Conservation (phyloP, 2,797 vertebrate genomes). For the Lutra lutra region DNA sequence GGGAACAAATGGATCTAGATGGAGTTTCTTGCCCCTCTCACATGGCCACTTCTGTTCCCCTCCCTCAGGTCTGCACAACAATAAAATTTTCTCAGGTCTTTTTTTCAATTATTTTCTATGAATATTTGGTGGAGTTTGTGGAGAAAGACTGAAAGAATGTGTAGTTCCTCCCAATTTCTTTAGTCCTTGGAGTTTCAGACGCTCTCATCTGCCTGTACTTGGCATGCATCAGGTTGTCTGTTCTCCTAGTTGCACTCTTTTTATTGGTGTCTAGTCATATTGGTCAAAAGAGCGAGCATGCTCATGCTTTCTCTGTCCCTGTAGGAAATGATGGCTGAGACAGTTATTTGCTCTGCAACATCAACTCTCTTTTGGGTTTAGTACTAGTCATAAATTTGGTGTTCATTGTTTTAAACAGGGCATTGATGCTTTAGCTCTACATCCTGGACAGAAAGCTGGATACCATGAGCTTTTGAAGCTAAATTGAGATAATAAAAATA, state of each 20-base stretch:
- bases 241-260: neutral
- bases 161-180: neutral
- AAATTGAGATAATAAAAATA: neutral
- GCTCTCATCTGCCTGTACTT: neutral
- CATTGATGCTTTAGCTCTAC: neutral
- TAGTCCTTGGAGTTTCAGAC: neutral
- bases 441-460: neutral
- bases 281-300: neutral
- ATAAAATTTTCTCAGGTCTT: neutral
- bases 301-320: neutral
- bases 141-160: neutral
- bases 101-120: neutral
- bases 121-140: neutral
- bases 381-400: neutral
- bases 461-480: neutral
- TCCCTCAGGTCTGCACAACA: neutral
- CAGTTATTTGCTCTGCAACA: neutral
- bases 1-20: neutral
- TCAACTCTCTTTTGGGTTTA: neutral
- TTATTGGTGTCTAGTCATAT: neutral
- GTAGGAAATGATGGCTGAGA: neutral
- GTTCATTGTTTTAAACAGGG: neutral
- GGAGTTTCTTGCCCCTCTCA: neutral
- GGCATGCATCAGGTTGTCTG: neutral
- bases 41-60: neutral